Conservation (phyloP, 2,888 invertebrate species). For the Leucophenga maculata region DNA sequence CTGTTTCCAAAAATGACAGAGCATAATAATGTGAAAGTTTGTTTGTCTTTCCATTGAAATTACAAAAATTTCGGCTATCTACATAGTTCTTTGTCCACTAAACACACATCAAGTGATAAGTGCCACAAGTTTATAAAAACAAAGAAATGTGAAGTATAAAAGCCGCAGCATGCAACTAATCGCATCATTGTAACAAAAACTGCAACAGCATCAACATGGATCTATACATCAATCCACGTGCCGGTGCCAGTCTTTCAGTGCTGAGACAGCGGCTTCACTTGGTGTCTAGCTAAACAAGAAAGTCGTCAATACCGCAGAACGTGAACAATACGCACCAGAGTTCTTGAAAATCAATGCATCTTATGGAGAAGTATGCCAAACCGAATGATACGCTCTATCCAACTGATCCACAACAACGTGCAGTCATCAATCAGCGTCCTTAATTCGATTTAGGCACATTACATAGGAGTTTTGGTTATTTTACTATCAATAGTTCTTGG, state of each 20-base stretch:
- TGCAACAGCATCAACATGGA: no score
- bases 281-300: conserved; percentile 80
- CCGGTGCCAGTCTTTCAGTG: conserved; percentile 79
- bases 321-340: conserved; percentile 80
- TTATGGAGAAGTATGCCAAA: conserved; percentile 86
- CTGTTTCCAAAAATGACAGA: no score
- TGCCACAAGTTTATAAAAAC: no score
- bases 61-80: no score
- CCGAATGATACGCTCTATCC: conserved; percentile 83
- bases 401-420: conserved; percentile 83
- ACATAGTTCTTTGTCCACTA: no score
- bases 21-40: no score
- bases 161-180: no score
- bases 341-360: conserved; percentile 84
- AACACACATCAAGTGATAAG: no score
- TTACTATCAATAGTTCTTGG: conserved; percentile 79
- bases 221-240: conserved; percentile 78
- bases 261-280: conserved; percentile 77
- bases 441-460: conserved; percentile 87
- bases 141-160: no score
- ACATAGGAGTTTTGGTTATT: conserved; percentile 81
- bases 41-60: no score
- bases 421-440: conserved; percentile 83
- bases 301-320: conserved; percentile 75
- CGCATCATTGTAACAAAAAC: no score